Evolutionary conservation across 2,113 vertebrate species (phyloP), one percentile per base, ranked within the genome.

Genomic region (Sylvicapra grimmia): DNA sequence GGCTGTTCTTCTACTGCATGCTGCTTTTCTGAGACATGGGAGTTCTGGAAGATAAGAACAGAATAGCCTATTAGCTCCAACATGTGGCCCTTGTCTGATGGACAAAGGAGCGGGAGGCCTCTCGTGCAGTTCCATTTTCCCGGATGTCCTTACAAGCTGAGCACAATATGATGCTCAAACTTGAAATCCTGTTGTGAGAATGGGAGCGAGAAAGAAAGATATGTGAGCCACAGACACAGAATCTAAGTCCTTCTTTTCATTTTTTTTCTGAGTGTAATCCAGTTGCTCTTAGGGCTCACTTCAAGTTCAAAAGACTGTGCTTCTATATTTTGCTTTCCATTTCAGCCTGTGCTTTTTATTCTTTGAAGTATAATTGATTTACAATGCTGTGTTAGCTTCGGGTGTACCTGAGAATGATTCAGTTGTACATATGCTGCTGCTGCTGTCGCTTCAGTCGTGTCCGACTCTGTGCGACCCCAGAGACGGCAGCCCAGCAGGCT

Each of bases 31-130:
- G 85, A 97, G 88, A 56, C 90, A 90, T 95, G 56, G 75, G 61
- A 86, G 68, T 89, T 96, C 92, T 40, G 21, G 29, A 90, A 77
- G 96, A 95, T 93, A 96, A 98, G 96, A 97, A 94, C 75, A 92
- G 87, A 97, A 97, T 59, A 95, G 86, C 33, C 18, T 36, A 61
- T 97, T 92, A 83, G 51, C 72, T 97, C 49, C 63, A 85, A 65
- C 65, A 40, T 53, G 93, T 59, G 79, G 86, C 97, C 79, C 44
- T 96, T 83, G 93, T 84, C 96, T 95, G 90, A 83, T 90, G 88
- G 68, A 92, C 75, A 94, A 93, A 87, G 96, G 49, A 97, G 61
- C 18, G 3, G 51, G 89, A 89, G 77, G 29, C 53, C 9, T 90
- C 27, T 8, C 2, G 1, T 5, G 0, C 16, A 15, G 40, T 61